Evolutionary conservation across 2,797 vertebrate species (phyloP).

Genomic region (Oceanodroma leucorhoa): DNA sequence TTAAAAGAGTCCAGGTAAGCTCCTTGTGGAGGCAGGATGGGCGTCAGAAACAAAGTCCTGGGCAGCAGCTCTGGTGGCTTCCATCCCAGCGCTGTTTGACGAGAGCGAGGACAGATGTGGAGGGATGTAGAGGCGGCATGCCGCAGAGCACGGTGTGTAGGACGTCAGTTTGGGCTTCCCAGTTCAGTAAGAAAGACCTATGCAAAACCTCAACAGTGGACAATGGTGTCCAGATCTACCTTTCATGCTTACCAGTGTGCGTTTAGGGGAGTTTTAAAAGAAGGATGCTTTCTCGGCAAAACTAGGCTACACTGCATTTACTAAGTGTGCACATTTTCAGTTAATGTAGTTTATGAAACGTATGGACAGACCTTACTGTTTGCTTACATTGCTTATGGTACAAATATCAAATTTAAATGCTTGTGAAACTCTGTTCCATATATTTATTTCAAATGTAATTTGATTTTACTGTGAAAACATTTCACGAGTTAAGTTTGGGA

Average conservation of each 20-base stretch:
- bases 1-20: background rate
- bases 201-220: fast-evolving
- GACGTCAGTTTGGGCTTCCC: fast-evolving
- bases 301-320: background rate
- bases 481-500: background rate
- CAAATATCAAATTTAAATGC: background rate
- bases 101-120: background rate
- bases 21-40: background rate
- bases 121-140: background rate
- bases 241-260: background rate
- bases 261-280: background rate
- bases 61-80: background rate
- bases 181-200: background rate
- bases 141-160: fast-evolving
- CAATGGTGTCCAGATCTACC: background rate
- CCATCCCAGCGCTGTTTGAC: background rate
- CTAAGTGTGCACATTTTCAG: background rate
- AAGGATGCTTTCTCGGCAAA: background rate
- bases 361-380: background rate
- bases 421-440: background rate
- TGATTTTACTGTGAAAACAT: slow-evolving; percentile 10
- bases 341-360: background rate
- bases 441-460: background rate
- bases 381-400: background rate
- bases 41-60: background rate